These are phyloP conservation scores for Synergus itoensis DNA, from an alignment of 2,888 invertebrate genomes.

Conservation along the genomic window DNA sequence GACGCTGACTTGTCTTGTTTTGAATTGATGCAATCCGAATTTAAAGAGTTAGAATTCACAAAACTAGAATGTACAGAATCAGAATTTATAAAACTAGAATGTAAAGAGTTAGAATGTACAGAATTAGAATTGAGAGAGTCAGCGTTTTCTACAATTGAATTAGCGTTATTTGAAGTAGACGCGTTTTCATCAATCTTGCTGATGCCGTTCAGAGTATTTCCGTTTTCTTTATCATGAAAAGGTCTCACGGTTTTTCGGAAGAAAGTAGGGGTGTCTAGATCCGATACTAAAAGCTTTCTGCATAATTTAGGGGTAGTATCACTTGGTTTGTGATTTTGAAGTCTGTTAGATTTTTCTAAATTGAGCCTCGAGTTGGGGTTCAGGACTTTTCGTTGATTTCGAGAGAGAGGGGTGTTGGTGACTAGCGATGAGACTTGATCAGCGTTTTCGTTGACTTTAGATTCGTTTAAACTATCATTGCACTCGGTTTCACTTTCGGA, in stretches of 20 bases:
- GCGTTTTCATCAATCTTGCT: not conserved
- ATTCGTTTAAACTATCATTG: constrained; percentile 18
- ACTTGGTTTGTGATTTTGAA: constrained; percentile 60
- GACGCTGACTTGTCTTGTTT: not conserved
- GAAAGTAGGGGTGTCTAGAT: constrained; percentile 66
- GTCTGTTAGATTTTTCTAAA: constrained; percentile 64
- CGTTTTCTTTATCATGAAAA: constrained; percentile 45
- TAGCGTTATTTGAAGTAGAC: not conserved
- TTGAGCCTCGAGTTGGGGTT: constrained; percentile 58
- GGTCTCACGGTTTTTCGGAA: constrained; percentile 50
- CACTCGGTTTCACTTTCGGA: constrained; percentile 9
- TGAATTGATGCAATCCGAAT: not conserved
- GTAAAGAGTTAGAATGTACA: not conserved
- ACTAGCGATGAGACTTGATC: constrained; percentile 34
- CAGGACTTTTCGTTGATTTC: constrained; percentile 46
- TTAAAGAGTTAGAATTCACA: not conserved
- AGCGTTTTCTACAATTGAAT: not conserved
- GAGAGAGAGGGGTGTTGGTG: constrained; percentile 48
- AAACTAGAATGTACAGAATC: not conserved
- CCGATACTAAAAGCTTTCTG: constrained; percentile 68
- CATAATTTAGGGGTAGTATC: constrained; percentile 72
- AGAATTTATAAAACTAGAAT: not conserved
- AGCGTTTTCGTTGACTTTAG: not conserved
- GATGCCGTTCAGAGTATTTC: not conserved
- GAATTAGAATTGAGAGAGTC: not conserved